These are phyloP conservation scores for Chaetodon trifascialis DNA, from an alignment of 2,113 vertebrate species.

Conservation along the genomic window DNA sequence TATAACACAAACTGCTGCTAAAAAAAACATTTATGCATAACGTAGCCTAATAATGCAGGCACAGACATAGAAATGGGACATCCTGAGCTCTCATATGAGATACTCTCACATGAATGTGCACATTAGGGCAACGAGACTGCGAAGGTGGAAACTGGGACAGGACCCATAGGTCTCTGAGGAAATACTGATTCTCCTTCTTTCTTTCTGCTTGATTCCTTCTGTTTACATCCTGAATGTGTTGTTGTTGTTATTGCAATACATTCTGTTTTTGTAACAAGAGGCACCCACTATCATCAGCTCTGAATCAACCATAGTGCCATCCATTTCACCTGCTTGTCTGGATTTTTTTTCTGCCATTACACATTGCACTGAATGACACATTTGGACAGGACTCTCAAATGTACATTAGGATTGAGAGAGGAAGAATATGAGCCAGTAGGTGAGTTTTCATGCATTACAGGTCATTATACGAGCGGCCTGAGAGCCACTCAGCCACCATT, in stretches of 20 bases:
- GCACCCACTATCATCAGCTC: background rate
- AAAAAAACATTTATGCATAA: background rate
- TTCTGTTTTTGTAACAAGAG: slow-evolving; percentile 5
- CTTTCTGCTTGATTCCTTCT: slow-evolving; percentile 4
- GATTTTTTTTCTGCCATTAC: slow-evolving; percentile 19
- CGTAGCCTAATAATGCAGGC: slow-evolving; percentile 16
- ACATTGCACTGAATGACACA: slow-evolving; percentile 57
- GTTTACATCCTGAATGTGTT: slow-evolving; percentile 1
- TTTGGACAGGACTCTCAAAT: slow-evolving; percentile 66
- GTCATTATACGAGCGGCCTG: slow-evolving; percentile 73
- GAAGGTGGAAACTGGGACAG: background rate
- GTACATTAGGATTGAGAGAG: slow-evolving; percentile 66
- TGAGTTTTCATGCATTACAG: slow-evolving; percentile 75
- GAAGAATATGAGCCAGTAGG: slow-evolving; percentile 62
- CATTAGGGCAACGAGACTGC: slow-evolving; percentile 1
- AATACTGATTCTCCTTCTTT: background rate
- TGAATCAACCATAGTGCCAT: background rate
- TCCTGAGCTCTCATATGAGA: background rate
- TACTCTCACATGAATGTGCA: background rate
- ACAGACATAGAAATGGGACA: slow-evolving; percentile 19
- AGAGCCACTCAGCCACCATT: slow-evolving; percentile 80
- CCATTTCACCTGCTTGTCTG: slow-evolving; percentile 17
- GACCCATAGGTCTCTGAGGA: background rate
- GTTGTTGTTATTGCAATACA: background rate
- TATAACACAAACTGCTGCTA: background rate